Base-by-base conservation (phyloP, 2,888 invertebrate species). In the Callyntrura sp. region DNA sequence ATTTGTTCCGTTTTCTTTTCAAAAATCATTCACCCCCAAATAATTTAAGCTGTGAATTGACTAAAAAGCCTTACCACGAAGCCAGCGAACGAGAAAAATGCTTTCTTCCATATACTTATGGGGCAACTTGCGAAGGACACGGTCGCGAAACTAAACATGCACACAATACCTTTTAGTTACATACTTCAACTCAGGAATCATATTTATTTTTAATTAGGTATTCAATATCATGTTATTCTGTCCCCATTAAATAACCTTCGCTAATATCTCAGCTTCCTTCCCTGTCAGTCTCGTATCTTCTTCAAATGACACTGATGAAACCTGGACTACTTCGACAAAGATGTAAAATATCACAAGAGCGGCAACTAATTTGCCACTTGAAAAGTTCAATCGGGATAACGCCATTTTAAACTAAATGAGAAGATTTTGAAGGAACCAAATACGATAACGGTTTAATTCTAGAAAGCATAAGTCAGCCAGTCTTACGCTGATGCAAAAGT, bases 101-200 rank as follows among this genome's bases (percentile, higher is more conserved):
- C 76, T 70, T 57, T 88, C 84, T 25, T 85, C 57, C 90, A 91
- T 88, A 17, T 91, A 85, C 78, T 90, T 76, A 14, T 90, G 35
- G 12, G 90, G 90, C 35, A 90, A 28, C 25, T 35, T 87, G n/a
- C 62, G 60, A 12, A n/a, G 25, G 8, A 90, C 84, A 23, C 84
- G 45, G 23, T 76, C 14, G 14, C 68, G 25, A 73, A 90, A 90
- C 90, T 90, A 51, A n/a, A 43, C n/a, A n/a, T n/a, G n/a, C n/a
- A n/a, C n/a, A n/a, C n/a, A n/a, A n/a, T n/a, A 51, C 9, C 20
- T 43, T n/a, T 60, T 17, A 60, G 14, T 51, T 48, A 17, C 23
- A 48, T n/a, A 48, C 20, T 48, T 1, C 3, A 17, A 76, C 35
- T n/a, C n/a, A 76, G 20, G 25, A 28, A 60, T 20, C 5, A 14